These are phyloP conservation scores for Bruchidius siliquastri DNA, from an alignment of 2,888 invertebrate species.

Conservation along the genomic window DNA sequence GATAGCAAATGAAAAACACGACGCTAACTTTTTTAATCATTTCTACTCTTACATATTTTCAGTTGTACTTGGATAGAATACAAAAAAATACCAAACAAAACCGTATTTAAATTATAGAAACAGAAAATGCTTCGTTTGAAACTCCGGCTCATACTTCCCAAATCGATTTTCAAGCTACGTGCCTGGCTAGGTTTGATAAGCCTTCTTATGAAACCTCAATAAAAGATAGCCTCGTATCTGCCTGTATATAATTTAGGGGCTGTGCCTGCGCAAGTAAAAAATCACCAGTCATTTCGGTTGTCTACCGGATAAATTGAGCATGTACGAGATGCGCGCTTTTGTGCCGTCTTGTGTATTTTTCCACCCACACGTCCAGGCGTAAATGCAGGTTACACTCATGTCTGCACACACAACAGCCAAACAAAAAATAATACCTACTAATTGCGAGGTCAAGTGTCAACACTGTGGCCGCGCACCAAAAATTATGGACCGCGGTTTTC, in stretches of 20 bases:
- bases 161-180: too few relatives aligned
- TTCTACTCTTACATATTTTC: too few relatives aligned
- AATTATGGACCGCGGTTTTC: neutral
- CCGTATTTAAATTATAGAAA: too few relatives aligned
- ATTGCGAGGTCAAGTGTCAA: neutral
- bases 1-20: too few relatives aligned
- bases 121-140: too few relatives aligned
- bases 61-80: too few relatives aligned
- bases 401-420: neutral
- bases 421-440: neutral
- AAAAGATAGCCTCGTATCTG: neutral
- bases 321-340: neutral
- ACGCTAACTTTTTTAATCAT: too few relatives aligned
- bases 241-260: neutral
- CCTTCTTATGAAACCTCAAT: too few relatives aligned
- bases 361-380: neutral
- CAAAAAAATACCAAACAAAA: too few relatives aligned
- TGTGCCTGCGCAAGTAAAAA: neutral
- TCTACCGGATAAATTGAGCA: neutral
- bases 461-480: neutral
- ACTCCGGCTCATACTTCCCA: too few relatives aligned
- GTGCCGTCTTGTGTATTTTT: neutral
- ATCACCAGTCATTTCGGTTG: neutral
- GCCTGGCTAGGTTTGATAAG: too few relatives aligned
- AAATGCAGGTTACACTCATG: neutral